phyloP scores from a whole-genome alignment of 2,113 vertebrate species.

The Phoenicopterus ruber region DNA sequence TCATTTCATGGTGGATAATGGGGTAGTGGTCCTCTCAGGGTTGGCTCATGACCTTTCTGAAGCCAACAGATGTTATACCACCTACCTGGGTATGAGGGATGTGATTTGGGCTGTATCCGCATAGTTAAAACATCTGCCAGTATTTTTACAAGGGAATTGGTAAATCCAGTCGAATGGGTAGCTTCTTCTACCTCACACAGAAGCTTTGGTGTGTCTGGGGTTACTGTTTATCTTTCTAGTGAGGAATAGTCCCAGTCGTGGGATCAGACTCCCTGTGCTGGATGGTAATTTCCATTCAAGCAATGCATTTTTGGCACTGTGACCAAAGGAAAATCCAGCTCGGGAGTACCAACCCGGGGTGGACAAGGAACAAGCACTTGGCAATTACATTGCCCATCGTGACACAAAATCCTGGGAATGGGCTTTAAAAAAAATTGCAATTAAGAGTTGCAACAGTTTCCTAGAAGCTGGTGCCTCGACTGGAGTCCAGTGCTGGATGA shows the following conservation, averaged over 20 bases:
- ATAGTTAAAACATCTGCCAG: not conserved
- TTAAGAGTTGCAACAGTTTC: not conserved
- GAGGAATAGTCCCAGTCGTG: accelerated
- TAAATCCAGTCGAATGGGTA: not conserved
- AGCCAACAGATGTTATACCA: not conserved
- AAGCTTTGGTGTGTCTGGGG: not conserved
- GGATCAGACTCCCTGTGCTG: not conserved
- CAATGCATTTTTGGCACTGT: not conserved
- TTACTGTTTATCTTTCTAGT: not conserved
- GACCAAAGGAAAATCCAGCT: not conserved
- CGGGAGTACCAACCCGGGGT: accelerated
- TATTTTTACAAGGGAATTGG: not conserved
- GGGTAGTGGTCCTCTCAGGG: not conserved
- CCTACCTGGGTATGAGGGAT: not conserved
- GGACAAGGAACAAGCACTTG: not conserved
- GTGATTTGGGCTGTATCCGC: not conserved
- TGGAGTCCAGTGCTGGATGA: not conserved
- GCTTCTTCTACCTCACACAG: not conserved
- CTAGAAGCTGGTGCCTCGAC: not conserved
- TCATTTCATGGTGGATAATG: not conserved
- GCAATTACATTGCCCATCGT: not conserved
- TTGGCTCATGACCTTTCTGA: not conserved
- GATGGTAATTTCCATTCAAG: not conserved
- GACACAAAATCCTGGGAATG: not conserved
- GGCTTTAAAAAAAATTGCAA: not conserved